Conservation (phyloP, 2,113 vertebrate species). For the Pandion haliaetus region DNA sequence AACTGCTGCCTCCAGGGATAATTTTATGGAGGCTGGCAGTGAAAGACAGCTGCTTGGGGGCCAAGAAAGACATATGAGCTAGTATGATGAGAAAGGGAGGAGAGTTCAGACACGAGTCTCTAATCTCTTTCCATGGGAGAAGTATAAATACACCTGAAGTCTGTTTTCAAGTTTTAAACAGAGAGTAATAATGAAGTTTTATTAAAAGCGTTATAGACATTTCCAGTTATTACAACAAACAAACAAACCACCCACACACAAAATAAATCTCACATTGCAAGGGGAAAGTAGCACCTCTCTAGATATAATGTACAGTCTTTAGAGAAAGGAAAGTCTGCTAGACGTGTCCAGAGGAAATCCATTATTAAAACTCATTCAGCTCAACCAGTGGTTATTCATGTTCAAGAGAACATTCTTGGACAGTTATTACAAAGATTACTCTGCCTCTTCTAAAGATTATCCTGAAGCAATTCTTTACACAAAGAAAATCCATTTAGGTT, state of each 20-base stretch:
- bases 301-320: neutral
- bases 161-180: neutral
- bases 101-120: neutral
- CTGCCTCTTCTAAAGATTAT: neutral
- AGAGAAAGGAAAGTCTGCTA: neutral
- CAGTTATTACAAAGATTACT: neutral
- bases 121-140: neutral
- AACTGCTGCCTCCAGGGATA: constrained; percentile 21
- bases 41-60: neutral
- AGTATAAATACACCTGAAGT: constrained; percentile 37
- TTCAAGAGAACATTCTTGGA: constrained; percentile 14
- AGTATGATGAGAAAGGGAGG: neutral
- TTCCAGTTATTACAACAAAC: constrained; percentile 21
- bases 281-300: neutral
- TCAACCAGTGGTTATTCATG: neutral
- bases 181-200: neutral
- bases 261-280: neutral
- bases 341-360: neutral
- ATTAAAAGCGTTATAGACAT: neutral
- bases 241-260: neutral
- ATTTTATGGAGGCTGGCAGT: constrained; percentile 2
- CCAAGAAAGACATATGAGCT: neutral
- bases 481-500: accelerated
- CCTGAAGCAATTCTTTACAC: neutral
- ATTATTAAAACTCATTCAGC: neutral